Conservation (phyloP, 1,140 invertebrate genomes). For the Drosophila ananassae region DNA sequence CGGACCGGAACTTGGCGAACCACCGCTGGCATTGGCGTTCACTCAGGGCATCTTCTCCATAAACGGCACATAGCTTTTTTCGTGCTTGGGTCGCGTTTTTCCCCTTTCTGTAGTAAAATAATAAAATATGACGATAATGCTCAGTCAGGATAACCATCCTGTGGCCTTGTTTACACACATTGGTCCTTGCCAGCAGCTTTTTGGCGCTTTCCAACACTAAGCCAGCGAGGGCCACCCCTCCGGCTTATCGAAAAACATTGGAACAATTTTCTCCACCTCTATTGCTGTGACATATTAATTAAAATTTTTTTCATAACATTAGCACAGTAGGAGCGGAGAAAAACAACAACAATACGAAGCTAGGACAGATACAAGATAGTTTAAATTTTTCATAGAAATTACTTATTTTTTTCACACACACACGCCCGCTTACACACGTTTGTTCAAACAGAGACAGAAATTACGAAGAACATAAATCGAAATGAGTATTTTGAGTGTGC, state of each 20-base stretch:
- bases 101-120: neutral
- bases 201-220: too few relatives aligned
- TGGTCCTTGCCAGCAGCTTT: too few relatives aligned
- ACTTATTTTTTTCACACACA: neutral
- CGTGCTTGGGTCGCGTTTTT: neutral
- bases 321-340: conserved; percentile 5
- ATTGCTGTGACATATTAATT: too few relatives aligned
- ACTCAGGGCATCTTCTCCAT: neutral
- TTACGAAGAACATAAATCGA: conserved; percentile 31
- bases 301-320: neutral
- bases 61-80: neutral
- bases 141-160: neutral
- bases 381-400: neutral
- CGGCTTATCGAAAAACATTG: too few relatives aligned
- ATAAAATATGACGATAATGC: neutral
- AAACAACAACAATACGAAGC: conserved; percentile 6
- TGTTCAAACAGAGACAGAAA: conserved; percentile 23
- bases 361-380: neutral
- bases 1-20: neutral
- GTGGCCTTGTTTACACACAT: neutral
- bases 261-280: too few relatives aligned
- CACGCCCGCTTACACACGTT: conserved; percentile 47
- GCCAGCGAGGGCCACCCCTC: too few relatives aligned
- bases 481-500: conserved; percentile 74
- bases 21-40: neutral